Percentiles rank a stretch among this genome's conserved stretches.
Conservation (phyloP, 1,140 invertebrate genomes). For the Anastrepha obliqua region DNA sequence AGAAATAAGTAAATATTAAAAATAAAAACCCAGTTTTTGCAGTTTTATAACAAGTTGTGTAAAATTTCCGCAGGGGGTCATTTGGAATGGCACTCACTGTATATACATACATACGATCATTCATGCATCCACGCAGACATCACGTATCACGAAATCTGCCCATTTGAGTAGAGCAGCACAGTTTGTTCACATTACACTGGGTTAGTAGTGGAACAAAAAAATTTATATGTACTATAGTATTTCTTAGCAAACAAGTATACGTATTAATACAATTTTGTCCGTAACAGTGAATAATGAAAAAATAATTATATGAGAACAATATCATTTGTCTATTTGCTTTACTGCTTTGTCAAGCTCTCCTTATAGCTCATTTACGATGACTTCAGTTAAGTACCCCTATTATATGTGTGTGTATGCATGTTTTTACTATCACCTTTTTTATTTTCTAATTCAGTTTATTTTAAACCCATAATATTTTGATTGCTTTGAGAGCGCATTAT, state of each 20-base stretch:
- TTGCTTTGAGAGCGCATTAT: background rate
- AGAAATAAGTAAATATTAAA: too few relatives aligned
- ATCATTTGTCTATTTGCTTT: background rate
- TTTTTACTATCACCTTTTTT: background rate
- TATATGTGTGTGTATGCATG: background rate
- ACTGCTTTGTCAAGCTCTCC: background rate
- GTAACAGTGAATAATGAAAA: conserved; percentile 14
- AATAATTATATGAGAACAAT: background rate
- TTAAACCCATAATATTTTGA: background rate
- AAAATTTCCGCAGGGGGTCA: too few relatives aligned
- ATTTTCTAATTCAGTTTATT: background rate
- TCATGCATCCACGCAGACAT: too few relatives aligned
- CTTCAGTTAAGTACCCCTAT: background rate
- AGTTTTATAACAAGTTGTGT: too few relatives aligned
- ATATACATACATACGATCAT: background rate
- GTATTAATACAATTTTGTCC: background rate
- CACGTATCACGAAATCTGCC: background rate
- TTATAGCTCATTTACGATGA: background rate
- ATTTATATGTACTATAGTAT: too few relatives aligned
- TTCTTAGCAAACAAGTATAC: background rate
- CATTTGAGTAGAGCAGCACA: background rate
- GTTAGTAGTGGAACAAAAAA: conserved; percentile 8
- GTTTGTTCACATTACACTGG: conserved; percentile 10
- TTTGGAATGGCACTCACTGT: too few relatives aligned
- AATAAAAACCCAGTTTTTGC: too few relatives aligned